These are phyloP conservation scores for Poicephalus meyeri DNA, from an alignment of 2,113 vertebrate genomes.

Conservation along the genomic window DNA sequence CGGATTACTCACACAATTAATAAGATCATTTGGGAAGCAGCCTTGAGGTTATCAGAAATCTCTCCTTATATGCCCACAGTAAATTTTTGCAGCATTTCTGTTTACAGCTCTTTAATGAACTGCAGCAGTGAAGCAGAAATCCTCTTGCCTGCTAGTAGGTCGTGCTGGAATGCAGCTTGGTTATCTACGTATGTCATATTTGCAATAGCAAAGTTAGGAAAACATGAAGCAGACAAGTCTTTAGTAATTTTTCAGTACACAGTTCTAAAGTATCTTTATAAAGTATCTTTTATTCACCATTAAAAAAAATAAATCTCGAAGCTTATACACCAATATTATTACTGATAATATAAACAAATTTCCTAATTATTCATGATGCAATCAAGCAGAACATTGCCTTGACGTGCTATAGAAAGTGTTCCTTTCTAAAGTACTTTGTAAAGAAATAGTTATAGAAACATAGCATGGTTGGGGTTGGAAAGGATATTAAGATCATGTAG, in stretches of 20 bases:
- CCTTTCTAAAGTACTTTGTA: neutral
- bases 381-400: neutral
- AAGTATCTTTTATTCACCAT: neutral
- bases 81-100: constrained; percentile 41
- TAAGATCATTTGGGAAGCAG: constrained; percentile 64
- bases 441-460: neutral
- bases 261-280: neutral
- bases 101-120: constrained; percentile 58
- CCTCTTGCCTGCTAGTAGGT: constrained; percentile 20
- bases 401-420: neutral
- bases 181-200: neutral
- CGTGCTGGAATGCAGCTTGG: constrained; percentile 11
- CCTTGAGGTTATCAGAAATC: constrained; percentile 70
- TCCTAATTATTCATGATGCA: neutral
- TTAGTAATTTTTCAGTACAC: neutral
- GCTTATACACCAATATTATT: neutral
- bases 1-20: constrained; percentile 53
- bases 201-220: neutral
- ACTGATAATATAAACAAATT: neutral
- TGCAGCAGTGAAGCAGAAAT: constrained; percentile 51
- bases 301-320: neutral
- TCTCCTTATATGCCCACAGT: constrained; percentile 31
- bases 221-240: neutral
- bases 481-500: neutral
- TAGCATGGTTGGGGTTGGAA: neutral